Base-by-base conservation (phyloP, 2,888 invertebrate genomes). In the Hemicrepidius hirtus region DNA sequence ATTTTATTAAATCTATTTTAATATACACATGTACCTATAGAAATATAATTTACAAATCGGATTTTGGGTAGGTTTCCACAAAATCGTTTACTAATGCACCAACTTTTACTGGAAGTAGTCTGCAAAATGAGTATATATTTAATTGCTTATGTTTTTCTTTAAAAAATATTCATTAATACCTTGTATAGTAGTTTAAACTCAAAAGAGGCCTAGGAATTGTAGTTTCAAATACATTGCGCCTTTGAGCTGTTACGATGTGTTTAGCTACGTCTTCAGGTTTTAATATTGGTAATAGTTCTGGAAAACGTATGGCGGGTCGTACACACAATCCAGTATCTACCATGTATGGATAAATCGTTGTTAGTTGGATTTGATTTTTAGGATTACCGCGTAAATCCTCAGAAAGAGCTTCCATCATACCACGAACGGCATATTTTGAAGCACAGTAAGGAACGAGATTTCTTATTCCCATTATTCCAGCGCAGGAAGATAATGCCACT, bases 331-430 rank as follows among this genome's bases (percentile, higher is more conserved):
- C 96, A 0, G 96, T 97, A 84, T 95, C 93, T 28, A 95, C 94
- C 87, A 97, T 96, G 85, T 94, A 96, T 0, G 97, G 97, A 84
- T 91, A 97, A 75, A 97, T 91, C 0, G 92, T 92, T 0, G 97
- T 97, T 74, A 95, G 89, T 80, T 94, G 92, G 62, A 98, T 90
- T 88, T 91, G 84, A 68, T 84, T 79, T 13, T 81, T 82, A 3
- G 78, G 79, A 53, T 80, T 77, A 4, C 49, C 90, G 71, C 93
- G 87, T 7, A 73, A 18, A 84, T 97, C 97, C 81, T 95, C 94
- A 59, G 89, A 87, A 13, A 97, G 81, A 0, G 95, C 91, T 83
- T 97, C 95, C 93, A 96, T 96, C 66, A 97, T 85, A 9, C 97
- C 95, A 63, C 94, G 87, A 0, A 96, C 94, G 0, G 95, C 95